phyloP scores from a whole-genome alignment of 2,888 invertebrate genomes.

The Cacoxenus indagator region DNA sequence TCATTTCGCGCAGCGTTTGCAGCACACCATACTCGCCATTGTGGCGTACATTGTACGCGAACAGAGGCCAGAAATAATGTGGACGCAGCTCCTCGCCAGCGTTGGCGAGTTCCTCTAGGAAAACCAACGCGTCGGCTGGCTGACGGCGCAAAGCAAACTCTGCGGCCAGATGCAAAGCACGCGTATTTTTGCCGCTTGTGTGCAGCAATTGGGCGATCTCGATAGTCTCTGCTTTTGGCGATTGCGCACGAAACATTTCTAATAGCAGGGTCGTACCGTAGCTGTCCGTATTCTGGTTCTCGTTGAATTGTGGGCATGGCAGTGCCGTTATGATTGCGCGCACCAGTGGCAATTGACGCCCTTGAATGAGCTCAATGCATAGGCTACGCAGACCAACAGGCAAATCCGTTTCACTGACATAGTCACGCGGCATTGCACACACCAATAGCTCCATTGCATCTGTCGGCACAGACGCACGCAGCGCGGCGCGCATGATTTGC shows the following conservation, averaged over 20 bases:
- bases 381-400: constrained; percentile 63
- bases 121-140: constrained; percentile 46
- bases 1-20: constrained; percentile 73
- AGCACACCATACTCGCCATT: constrained; percentile 74
- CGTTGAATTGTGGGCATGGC: constrained; percentile 60
- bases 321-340: constrained; percentile 67
- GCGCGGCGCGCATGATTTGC: constrained; percentile 46
- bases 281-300: constrained; percentile 72
- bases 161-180: constrained; percentile 72
- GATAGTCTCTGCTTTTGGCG: constrained; percentile 62
- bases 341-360: constrained; percentile 42
- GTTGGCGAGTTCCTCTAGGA: constrained; percentile 49
- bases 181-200: constrained; percentile 54
- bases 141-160: constrained; percentile 73
- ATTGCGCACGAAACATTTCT: constrained; percentile 74
- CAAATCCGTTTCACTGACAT: constrained; percentile 52
- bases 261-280: constrained; percentile 74
- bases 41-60: constrained; percentile 72
- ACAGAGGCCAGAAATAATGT: constrained; percentile 79
- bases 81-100: constrained; percentile 69
- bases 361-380: constrained; percentile 72
- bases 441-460: constrained; percentile 51
- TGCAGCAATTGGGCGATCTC: constrained; percentile 58
- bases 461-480: constrained; percentile 24
- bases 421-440: constrained; percentile 55